Conservation (phyloP, 2,113 vertebrate species). For the Barnardius zonarius region DNA sequence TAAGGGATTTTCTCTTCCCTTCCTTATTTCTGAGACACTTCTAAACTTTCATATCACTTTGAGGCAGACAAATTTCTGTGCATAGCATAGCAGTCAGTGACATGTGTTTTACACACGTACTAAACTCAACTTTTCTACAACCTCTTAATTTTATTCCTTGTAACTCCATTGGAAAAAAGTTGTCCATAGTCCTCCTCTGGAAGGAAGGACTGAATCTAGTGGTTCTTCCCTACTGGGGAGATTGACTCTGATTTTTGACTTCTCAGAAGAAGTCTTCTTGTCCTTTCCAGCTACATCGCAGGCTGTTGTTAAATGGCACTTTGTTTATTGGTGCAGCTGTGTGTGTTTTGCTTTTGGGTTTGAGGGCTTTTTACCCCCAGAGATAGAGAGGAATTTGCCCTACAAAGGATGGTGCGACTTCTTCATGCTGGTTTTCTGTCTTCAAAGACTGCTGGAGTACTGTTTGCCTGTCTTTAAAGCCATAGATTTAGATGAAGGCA, state of each 20-base stretch:
- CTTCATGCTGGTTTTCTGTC: not conserved
- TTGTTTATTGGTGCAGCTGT: not conserved
- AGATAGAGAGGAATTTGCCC: not conserved
- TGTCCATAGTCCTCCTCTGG: rapidly evolving
- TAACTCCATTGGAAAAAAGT: not conserved
- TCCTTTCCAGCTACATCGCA: not conserved
- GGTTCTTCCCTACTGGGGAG: not conserved
- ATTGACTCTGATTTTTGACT: not conserved
- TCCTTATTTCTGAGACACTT: not conserved
- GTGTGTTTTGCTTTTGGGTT: not conserved
- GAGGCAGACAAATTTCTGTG: not conserved
- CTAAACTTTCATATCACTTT: not conserved
- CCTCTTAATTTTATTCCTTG: not conserved
- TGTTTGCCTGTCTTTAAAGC: not conserved
- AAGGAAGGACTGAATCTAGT: not conserved
- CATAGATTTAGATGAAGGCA: not conserved
- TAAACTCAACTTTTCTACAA: not conserved
- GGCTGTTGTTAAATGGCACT: not conserved
- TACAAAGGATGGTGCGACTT: not conserved
- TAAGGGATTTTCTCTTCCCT: not conserved
- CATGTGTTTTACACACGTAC: rapidly evolving
- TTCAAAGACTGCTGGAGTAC: not conserved
- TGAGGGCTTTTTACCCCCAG: not conserved
- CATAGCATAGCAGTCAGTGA: rapidly evolving
- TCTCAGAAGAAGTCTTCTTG: not conserved